Evolutionary conservation across 2,113 vertebrate species (phyloP).

Genomic region (Peromyscus maniculatus): DNA sequence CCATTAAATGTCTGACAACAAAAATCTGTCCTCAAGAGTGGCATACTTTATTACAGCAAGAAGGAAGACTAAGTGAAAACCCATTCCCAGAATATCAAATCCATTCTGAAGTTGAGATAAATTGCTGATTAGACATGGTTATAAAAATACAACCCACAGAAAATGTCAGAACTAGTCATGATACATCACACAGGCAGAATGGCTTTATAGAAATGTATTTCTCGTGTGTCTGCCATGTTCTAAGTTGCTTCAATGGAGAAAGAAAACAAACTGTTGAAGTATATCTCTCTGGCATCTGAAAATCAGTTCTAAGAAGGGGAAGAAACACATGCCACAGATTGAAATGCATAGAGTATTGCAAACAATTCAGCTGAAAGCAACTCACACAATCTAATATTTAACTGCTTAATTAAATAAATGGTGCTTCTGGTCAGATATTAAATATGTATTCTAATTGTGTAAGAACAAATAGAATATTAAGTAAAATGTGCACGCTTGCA

Average conservation of each 20-base stretch:
- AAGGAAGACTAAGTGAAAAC: background rate
- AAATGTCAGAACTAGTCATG: accelerated
- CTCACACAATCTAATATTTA: background rate
- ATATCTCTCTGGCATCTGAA: background rate
- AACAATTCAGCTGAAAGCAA: background rate
- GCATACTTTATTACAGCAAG: background rate
- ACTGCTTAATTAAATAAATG: background rate
- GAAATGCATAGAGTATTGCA: background rate
- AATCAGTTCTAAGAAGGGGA: background rate
- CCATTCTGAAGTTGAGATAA: background rate
- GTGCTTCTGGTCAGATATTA: background rate
- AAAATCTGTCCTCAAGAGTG: background rate
- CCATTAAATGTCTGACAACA: background rate
- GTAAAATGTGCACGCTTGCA: background rate
- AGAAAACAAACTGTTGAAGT: background rate
- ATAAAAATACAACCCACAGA: background rate
- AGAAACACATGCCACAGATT: background rate
- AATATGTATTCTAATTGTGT: background rate
- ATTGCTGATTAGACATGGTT: background rate
- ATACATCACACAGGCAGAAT: background rate
- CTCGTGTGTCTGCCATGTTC: accelerated
- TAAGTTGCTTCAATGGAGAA: accelerated
- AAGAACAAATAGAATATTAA: background rate
- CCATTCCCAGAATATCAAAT: background rate
- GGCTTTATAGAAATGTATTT: background rate